Conservation (phyloP, 2,888 invertebrate genomes). For the Sialis lutaria region DNA sequence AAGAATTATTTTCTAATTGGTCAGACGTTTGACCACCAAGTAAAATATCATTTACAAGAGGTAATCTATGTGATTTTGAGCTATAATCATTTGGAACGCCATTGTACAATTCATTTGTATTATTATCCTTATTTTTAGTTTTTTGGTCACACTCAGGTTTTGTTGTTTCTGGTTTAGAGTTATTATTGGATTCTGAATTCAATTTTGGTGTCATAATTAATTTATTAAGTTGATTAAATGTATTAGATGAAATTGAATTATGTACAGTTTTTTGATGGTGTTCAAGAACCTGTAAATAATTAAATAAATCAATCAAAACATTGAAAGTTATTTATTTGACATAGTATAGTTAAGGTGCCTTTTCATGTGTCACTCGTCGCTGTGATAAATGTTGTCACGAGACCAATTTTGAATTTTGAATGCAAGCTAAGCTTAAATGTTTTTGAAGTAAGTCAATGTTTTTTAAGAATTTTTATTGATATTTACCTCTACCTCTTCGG, state of each 20-base stretch:
- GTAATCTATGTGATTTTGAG: not conserved
- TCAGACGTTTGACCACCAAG: conserved; percentile 5
- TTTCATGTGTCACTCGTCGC: too few species aligned
- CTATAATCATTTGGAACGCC: too few species aligned
- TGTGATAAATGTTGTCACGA: too few species aligned
- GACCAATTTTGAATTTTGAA: too few species aligned
- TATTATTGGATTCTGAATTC: too few species aligned
- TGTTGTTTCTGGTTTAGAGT: not conserved
- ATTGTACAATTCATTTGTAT: not conserved
- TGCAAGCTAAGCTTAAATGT: too few species aligned
- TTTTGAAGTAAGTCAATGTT: too few species aligned
- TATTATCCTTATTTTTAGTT: not conserved
- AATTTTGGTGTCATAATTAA: not conserved
- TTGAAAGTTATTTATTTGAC: too few species aligned
- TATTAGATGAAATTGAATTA: not conserved
- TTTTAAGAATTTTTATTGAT: too few species aligned
- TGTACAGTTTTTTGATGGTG: not conserved
- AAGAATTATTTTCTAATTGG: conserved; percentile 2
- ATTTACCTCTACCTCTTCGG: too few species aligned
- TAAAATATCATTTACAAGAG: conserved; percentile 4
- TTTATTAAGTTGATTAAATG: not conserved
- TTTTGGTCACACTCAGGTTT: not conserved
- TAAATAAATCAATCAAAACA: not conserved
- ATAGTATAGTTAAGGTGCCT: too few species aligned
- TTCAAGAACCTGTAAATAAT: not conserved